Evolutionary conservation across 2,113 vertebrate genomes (phyloP).

Genomic region (Colius striatus): DNA sequence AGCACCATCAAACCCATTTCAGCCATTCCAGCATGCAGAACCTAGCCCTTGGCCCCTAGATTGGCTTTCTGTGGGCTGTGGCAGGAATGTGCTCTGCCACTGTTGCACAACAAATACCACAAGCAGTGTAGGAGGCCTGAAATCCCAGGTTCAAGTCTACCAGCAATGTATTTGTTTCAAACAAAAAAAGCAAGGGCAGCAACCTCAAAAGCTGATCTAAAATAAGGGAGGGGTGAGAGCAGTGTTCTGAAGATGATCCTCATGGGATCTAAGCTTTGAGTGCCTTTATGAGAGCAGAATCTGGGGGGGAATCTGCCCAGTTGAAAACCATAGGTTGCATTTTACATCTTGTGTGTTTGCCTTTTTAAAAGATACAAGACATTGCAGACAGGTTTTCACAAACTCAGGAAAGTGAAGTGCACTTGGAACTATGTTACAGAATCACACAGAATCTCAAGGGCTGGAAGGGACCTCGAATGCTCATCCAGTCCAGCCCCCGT

Average conservation of each 20-base stretch:
- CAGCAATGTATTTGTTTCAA: neutral
- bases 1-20: neutral
- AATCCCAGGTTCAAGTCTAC: neutral
- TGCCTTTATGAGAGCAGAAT: neutral
- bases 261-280: neutral
- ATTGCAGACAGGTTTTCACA: neutral
- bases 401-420: neutral
- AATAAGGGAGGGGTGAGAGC: neutral
- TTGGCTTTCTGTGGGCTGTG: neutral
- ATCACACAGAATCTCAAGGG: too few relatives aligned
- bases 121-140: accelerated
- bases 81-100: neutral
- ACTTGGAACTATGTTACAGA: neutral
- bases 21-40: neutral
- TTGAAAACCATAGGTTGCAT: neutral
- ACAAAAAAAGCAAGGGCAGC: accelerated
- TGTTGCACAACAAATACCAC: neutral
- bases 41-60: neutral
- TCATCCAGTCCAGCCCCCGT: too few relatives aligned
- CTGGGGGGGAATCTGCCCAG: neutral
- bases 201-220: neutral
- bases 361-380: neutral
- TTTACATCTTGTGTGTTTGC: neutral
- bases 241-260: neutral
- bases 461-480: too few relatives aligned